Percentiles rank a stretch among this genome's conserved stretches.
phyloP scores from a whole-genome alignment of 2,797 vertebrate species.

The Eleutherodactylus coqui region DNA sequence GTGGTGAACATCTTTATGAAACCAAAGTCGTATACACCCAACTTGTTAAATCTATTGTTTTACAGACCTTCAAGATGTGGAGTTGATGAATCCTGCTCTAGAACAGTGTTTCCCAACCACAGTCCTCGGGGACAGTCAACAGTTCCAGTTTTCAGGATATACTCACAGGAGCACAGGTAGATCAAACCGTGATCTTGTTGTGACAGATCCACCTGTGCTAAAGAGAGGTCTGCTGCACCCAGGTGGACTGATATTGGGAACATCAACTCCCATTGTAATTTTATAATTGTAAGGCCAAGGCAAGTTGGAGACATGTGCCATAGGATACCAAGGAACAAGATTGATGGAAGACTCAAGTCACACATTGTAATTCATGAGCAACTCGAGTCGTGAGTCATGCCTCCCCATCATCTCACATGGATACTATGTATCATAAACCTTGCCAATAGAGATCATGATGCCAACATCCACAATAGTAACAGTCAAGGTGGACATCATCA shows the following conservation, averaged over 20 bases:
- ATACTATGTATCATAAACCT: background rate
- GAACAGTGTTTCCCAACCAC: slow-evolving; percentile 45
- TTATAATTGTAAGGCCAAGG: background rate
- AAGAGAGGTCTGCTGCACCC: background rate
- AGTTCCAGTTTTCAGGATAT: slow-evolving; percentile 47
- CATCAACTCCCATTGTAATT: background rate
- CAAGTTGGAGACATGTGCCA: background rate
- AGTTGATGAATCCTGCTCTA: slow-evolving; percentile 42
- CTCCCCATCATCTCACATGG: background rate
- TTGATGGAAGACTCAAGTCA: background rate
- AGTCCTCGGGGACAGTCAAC: slow-evolving; percentile 42
- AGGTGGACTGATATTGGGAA: slow-evolving; percentile 16
- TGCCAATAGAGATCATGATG: background rate
- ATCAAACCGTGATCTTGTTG: background rate
- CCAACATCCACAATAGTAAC: background rate
- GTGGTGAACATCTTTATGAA: background rate
- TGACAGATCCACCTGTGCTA: slow-evolving; percentile 8
- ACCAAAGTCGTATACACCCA: background rate
- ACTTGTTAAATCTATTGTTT: slow-evolving; percentile 4
- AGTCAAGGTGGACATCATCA: background rate
- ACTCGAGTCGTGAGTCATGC: background rate
- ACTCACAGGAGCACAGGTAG: slow-evolving; percentile 48
- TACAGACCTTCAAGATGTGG: slow-evolving; percentile 48
- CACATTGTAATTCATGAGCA: background rate
- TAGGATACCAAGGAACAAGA: background rate